Percentiles rank a stretch among this genome's conserved stretches.
Evolutionary conservation across 2,888 invertebrate species (phyloP).

Genomic region (Nephrocerus scutellatus): DNA sequence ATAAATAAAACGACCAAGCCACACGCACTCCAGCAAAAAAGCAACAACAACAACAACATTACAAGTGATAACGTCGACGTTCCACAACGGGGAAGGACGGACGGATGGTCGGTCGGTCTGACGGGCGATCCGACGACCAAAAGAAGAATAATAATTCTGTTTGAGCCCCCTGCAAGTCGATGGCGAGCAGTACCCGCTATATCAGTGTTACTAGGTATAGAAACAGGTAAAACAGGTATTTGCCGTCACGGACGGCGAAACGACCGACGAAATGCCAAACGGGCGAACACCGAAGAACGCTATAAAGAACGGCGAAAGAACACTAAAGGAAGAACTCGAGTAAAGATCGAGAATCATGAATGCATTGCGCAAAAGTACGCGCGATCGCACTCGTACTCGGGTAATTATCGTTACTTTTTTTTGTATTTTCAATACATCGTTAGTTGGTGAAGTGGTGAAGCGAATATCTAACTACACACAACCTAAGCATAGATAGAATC

Average conservation of each 20-base stretch:
- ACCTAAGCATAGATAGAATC: no score
- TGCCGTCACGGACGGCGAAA: no score
- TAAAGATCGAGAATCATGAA: slow-evolving; percentile 13
- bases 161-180: slow-evolving; percentile 16
- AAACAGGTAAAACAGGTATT: slow-evolving; percentile 48
- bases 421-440: no score
- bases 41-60: slow-evolving; percentile 8
- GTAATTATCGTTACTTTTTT: no score
- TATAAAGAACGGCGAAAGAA: slow-evolving; percentile 17
- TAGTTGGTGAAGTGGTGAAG: no score
- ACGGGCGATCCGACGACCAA: no score
- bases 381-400: no score
- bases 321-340: slow-evolving; percentile 1
- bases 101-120: no score
- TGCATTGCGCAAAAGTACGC: no score
- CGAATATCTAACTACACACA: no score
- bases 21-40: not conserved
- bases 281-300: slow-evolving; percentile 12
- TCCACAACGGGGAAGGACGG: no score
- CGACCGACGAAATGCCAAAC: slow-evolving; percentile 30
- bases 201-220: slow-evolving; percentile 46
- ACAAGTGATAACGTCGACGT: no score
- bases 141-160: slow-evolving; percentile 16
- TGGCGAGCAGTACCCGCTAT: slow-evolving; percentile 39
- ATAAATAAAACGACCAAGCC: not conserved